Base-by-base conservation (phyloP, 30 jellyfish, hydroid and myxozoan genomes). In the Rhopilema esculentum region DNA sequence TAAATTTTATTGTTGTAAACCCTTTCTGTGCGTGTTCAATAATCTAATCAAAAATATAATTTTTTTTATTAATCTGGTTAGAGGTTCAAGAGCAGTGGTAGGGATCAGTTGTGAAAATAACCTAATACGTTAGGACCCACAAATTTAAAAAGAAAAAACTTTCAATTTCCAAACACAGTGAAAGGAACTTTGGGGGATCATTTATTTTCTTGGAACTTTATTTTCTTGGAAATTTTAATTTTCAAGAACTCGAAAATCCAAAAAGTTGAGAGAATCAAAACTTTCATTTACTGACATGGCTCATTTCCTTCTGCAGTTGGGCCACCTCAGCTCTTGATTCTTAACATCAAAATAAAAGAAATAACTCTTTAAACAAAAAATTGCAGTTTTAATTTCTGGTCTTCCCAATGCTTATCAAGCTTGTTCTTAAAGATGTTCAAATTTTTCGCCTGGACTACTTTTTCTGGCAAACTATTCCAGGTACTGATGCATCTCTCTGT, bases 351-450 rank as follows among this genome's bases (percentile, higher is more conserved):
- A 51, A 51, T 9, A 51, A 51, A 51, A 51, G 19, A 51, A n/a
- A n/a, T n/a, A n/a, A n/a, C n/a, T 19, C 72, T 24, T 63, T 63
- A 2, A 18, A 63, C 8, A 4, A 63, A 63, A 63, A 63, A 63
- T 63, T 63, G 8, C 29, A 63, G 72, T 63, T 63, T 7, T 63
- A 63, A 63, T 63, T 63, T 63, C 72, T 63, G 72, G 72, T 63
- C 72, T 40, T 40, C 57, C 12, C 57, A 40, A 12, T 40, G 57
- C 57, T n/a, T n/a, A n/a, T n/a, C n/a, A n/a, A n/a, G n/a, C n/a
- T n/a, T n/a, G n/a, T n/a, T n/a, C n/a, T n/a, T n/a, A n/a, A n/a
- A n/a, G n/a, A n/a, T n/a, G n/a, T n/a, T n/a, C n/a, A n/a, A n/a
- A n/a, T n/a, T n/a, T n/a, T n/a, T n/a, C n/a, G n/a, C n/a, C n/a